Evolutionary conservation across 2,888 invertebrate species (phyloP).

Genomic region (Orchesella flavescens): DNA sequence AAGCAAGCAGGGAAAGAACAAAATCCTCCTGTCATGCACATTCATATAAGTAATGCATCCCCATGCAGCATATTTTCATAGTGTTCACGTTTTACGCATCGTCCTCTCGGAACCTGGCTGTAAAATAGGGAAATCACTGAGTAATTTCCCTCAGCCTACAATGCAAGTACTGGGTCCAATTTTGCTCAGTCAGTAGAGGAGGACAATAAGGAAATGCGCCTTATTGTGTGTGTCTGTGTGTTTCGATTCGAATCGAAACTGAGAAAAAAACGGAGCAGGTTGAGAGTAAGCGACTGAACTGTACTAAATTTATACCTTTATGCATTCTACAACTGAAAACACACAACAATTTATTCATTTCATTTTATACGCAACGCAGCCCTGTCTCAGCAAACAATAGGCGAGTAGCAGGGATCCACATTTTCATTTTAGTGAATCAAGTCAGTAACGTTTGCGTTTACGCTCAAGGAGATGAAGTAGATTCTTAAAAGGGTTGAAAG

Average conservation of each 20-base stretch:
- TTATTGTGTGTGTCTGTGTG: no score
- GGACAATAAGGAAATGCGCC: constrained; percentile 31
- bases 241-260: constrained; percentile 29
- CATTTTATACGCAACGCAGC: constrained; percentile 20
- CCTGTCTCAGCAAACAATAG: constrained; percentile 14
- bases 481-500: constrained; percentile 28
- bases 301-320: constrained; percentile 18
- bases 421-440: constrained; percentile 41
- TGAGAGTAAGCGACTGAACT: constrained; percentile 21
- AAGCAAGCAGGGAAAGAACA: background rate
- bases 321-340: no score
- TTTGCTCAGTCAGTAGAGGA: constrained; percentile 9
- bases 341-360: no score
- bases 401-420: background rate
- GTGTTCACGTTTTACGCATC: background rate
- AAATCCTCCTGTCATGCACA: constrained; percentile 5
- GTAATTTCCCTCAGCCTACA: constrained; percentile 15
- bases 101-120: background rate
- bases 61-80: no score
- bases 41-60: background rate
- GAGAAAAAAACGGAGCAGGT: constrained; percentile 43
- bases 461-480: constrained; percentile 10
- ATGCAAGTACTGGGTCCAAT: background rate
- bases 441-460: constrained; percentile 35
- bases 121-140: background rate